Percentiles rank a stretch among this genome's conserved stretches.
Conservation (phyloP, 2,113 vertebrate species). For the Aegithalos caudatus region DNA sequence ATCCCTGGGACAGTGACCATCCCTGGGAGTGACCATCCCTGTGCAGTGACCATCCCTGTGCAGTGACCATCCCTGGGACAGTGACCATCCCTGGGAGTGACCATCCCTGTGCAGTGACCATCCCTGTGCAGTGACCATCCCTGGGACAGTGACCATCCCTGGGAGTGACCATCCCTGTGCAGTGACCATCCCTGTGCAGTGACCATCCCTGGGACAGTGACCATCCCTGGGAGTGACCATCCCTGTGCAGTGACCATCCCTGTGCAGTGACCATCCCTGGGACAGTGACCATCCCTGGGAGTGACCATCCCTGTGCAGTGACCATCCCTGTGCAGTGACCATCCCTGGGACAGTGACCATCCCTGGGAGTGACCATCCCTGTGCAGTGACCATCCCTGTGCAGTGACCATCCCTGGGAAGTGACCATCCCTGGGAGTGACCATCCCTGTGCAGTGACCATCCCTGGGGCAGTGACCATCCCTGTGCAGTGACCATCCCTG, state of each 20-base stretch:
- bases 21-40: neutral
- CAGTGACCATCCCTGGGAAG: neutral
- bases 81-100: too few relatives aligned
- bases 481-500: neutral
- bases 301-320: neutral
- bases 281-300: neutral
- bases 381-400: neutral
- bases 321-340: rapidly evolving
- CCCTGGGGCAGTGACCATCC: neutral
- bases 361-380: neutral
- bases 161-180: neutral
- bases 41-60: too few relatives aligned
- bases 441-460: too few relatives aligned
- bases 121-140: too few relatives aligned
- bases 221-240: too few relatives aligned
- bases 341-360: rapidly evolving
- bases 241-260: too few relatives aligned
- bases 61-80: too few relatives aligned
- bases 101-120: too few relatives aligned
- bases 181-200: neutral
- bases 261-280: too few relatives aligned
- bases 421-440: rapidly evolving
- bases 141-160: too few relatives aligned
- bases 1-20: neutral
- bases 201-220: neutral